Conservation (phyloP, 2,797 vertebrate species). For the Cercopithecus neglectus region DNA sequence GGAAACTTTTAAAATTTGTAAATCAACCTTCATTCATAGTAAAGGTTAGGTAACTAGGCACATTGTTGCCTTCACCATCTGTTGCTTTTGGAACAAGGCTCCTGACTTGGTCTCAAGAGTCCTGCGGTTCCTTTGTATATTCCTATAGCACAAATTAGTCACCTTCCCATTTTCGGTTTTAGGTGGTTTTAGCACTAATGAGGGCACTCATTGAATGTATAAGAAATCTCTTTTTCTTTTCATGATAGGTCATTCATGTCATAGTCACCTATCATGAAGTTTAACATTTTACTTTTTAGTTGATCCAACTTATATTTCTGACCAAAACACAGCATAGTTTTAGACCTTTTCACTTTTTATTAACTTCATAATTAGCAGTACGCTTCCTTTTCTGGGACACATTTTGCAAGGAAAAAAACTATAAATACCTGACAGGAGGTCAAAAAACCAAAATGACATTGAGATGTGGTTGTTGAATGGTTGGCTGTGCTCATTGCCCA, state of each 20-base stretch:
- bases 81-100: neutral
- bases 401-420: neutral
- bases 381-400: neutral
- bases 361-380: neutral
- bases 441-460: neutral
- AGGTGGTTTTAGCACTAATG: neutral
- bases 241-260: neutral
- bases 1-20: neutral
- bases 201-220: neutral
- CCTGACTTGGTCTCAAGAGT: neutral
- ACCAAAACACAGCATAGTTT: neutral
- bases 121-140: neutral
- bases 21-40: neutral
- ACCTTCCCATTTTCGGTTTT: neutral
- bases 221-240: neutral
- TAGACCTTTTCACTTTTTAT: neutral
- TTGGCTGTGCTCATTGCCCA: neutral
- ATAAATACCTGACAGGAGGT: neutral
- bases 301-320: neutral
- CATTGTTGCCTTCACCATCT: neutral
- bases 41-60: neutral
- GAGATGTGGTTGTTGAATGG: neutral
- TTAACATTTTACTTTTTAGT: conserved; percentile 37
- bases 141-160: neutral
- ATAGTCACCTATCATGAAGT: neutral